phyloP scores from a whole-genome alignment of 2,113 vertebrate genomes.

The Limanda limanda region DNA sequence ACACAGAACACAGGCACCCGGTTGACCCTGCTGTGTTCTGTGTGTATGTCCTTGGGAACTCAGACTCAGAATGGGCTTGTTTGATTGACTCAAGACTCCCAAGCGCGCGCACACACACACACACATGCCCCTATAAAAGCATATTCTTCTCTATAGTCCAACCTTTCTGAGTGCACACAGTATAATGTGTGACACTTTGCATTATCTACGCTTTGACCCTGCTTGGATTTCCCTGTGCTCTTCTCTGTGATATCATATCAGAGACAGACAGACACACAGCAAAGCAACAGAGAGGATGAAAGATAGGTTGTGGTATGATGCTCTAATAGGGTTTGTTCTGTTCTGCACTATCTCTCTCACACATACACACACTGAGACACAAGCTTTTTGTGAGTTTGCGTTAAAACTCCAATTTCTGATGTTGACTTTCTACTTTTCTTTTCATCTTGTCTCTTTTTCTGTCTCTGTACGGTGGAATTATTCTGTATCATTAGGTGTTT shows the following conservation, averaged over 20 bases:
- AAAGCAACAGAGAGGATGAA: slow-evolving; percentile 47
- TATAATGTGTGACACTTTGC: slow-evolving; percentile 36
- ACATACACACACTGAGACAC: not conserved
- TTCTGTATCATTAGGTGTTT: slow-evolving; percentile 5
- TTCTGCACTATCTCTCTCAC: not conserved
- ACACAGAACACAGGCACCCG: not conserved
- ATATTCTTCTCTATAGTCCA: not conserved
- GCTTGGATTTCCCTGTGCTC: slow-evolving; percentile 42
- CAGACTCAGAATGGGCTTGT: not conserved
- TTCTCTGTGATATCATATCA: slow-evolving; percentile 46
- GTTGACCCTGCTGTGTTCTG: not conserved
- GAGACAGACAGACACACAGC: slow-evolving; percentile 52
- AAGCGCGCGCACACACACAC: not conserved
- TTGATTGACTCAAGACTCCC: not conserved
- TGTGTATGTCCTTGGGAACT: not conserved
- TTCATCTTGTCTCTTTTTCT: not conserved
- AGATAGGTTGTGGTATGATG: slow-evolving; percentile 41
- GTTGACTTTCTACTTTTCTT: not conserved
- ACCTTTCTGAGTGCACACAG: not conserved
- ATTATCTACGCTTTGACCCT: slow-evolving; percentile 45
- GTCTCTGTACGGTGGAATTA: slow-evolving; percentile 1
- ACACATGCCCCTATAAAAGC: not conserved
- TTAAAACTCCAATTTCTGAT: not conserved
- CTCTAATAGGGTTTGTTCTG: slow-evolving; percentile 58
- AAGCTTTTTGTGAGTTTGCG: not conserved